Percentiles rank a stretch among this genome's conserved stretches.
Conservation (phyloP, 2,797 vertebrate genomes). For the Pelobates cultripes region DNA sequence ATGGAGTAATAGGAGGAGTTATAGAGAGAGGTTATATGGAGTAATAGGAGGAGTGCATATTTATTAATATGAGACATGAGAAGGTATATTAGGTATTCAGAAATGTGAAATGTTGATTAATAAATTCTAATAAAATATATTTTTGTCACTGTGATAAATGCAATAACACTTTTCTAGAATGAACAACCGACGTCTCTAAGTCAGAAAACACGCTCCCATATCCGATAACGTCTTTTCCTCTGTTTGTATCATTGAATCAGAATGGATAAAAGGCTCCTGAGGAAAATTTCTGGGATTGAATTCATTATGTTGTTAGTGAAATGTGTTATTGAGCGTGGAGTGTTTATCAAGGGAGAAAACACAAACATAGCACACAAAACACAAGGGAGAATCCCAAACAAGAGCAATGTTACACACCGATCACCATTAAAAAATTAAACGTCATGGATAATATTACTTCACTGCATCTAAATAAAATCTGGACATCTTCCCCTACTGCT, state of each 20-base stretch:
- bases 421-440: neutral
- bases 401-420: neutral
- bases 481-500: too few relatives aligned
- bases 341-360: slow-evolving; percentile 26
- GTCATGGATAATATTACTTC: neutral
- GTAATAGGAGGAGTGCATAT: neutral
- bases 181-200: too few relatives aligned
- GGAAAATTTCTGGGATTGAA: slow-evolving; percentile 45
- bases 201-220: too few relatives aligned
- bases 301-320: slow-evolving; percentile 30
- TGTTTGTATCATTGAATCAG: slow-evolving; percentile 3
- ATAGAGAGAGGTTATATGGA: neutral
- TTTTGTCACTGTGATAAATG: too few relatives aligned
- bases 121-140: too few relatives aligned
- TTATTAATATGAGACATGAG: too few relatives aligned
- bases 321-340: slow-evolving; percentile 37
- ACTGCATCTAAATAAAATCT: too few relatives aligned
- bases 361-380: neutral
- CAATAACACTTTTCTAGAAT: too few relatives aligned
- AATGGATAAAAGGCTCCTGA: slow-evolving; percentile 19
- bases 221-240: slow-evolving; percentile 14
- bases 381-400: neutral
- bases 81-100: too few relatives aligned
- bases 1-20: too few relatives aligned
- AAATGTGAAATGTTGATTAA: too few relatives aligned